phyloP scores from a whole-genome alignment of 1,140 invertebrate species.

The Paracyclopina nana region DNA sequence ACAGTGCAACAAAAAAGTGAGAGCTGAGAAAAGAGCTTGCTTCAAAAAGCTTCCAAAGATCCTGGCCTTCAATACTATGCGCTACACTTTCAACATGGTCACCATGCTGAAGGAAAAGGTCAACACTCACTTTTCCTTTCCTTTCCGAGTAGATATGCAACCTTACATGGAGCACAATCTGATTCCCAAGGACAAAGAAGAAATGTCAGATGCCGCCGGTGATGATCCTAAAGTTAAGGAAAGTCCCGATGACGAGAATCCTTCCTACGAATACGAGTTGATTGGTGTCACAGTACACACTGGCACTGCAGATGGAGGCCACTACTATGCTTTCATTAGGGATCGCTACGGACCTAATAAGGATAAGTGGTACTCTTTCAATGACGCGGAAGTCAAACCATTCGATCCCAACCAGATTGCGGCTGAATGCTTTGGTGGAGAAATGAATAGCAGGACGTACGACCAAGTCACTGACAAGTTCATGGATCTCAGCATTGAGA shows the following conservation, averaged over 20 bases:
- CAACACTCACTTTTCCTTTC: slow-evolving; percentile 93
- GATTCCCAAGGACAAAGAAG: slow-evolving; percentile 36
- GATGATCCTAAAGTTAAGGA: neutral
- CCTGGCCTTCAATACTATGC: slow-evolving; percentile 88
- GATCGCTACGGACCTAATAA: slow-evolving; percentile 36
- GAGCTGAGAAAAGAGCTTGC: slow-evolving; percentile 46
- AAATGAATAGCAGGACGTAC: slow-evolving; percentile 54
- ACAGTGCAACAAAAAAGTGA: slow-evolving; percentile 69
- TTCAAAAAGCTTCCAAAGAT: slow-evolving; percentile 83
- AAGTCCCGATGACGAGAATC: neutral
- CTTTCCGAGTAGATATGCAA: slow-evolving; percentile 73
- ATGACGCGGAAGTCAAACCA: slow-evolving; percentile 85
- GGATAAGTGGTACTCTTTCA: slow-evolving; percentile 84
- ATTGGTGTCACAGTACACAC: slow-evolving; percentile 91
- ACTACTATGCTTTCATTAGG: slow-evolving; percentile 89
- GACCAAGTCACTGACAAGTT: slow-evolving; percentile 56
- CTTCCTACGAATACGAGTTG: slow-evolving; percentile 51
- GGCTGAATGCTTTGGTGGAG: slow-evolving; percentile 84
- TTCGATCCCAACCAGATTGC: slow-evolving; percentile 86
- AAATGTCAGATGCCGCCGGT: slow-evolving; percentile 5
- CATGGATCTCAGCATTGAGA: slow-evolving; percentile 91
- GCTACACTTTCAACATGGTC: slow-evolving; percentile 94
- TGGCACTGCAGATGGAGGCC: slow-evolving; percentile 83
- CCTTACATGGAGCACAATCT: slow-evolving; percentile 82
- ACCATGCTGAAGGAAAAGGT: slow-evolving; percentile 94